Base-by-base conservation (phyloP, 2,797 vertebrate species). In the Notoglanidium macrostoma region DNA sequence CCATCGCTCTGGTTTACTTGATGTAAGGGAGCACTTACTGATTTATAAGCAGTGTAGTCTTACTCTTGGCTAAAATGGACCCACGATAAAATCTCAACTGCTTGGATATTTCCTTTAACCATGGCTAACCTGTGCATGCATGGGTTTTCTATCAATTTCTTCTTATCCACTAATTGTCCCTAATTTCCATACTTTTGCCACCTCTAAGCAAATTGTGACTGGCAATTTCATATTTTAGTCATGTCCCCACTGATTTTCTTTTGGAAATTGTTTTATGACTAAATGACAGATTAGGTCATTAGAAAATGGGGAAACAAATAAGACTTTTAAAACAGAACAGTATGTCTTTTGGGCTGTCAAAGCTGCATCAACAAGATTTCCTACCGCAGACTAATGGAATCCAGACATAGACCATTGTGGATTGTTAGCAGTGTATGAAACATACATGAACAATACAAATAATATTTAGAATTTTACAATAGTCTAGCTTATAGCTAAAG, bases 1-100 rank as follows among this genome's bases (percentile, higher is more conserved):
- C 21, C 23, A 32, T 85, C 21, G 46, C 72, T 54, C n/a, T 86
- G 57, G 72, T 87, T 86, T 65, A 68, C 86, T 70, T 87, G 61
- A 79, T n/a, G 26, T 29, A 86, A 35, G 12, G 26, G 55, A 80
- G 59, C 9, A 26, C 10, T 14, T 6, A 12, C 7, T 81, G 32
- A 74, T 88, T 81, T 73, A 65, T n/a, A 55, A 73, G 55, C 26
- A 46, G 68, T 77, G 35, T 88, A 57, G 44, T 65, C 3, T 86
- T 83, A 65, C 63, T 54, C 19, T 70, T 83, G 40, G 79, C n/a
- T 29, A 79, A 54, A n/a, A 87, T 49, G 12, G 68, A 79, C 23
- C 19, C 2, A 29, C 44, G 29, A 80, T 77, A 55, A 73, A 83
- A 81, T 85, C 21, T 55, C 74, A 85, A 84, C 29, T 46, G 63